These are phyloP conservation scores for Manduca sexta DNA, from an alignment of 1,140 invertebrate genomes.

Conservation along the genomic window DNA sequence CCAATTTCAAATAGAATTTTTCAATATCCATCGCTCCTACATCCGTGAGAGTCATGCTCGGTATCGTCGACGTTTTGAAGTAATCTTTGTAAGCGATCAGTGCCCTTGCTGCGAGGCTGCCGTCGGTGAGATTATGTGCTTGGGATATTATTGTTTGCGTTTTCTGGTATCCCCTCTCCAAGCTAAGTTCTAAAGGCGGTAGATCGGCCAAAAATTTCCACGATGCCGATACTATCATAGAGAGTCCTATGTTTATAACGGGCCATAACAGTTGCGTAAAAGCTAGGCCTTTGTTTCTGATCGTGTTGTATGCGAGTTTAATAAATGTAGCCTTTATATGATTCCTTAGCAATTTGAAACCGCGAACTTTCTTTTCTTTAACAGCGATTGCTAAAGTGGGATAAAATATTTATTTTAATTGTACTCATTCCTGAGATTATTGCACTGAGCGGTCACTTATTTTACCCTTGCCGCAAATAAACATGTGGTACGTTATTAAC, in stretches of 20 bases:
- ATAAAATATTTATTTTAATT: too few relatives aligned
- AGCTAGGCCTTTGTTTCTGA: conserved; percentile 72
- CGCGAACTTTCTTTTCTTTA: conserved; percentile 53
- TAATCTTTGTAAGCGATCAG: conserved; percentile 54
- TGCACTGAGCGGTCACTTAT: too few relatives aligned
- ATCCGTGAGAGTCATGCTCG: conserved; percentile 46
- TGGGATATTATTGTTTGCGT: conserved; percentile 51
- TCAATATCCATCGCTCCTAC: conserved; percentile 44
- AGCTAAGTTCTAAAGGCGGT: conserved; percentile 56
- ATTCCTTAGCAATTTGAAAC: conserved; percentile 63
- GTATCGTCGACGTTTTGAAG: conserved; percentile 40
- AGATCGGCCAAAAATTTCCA: conserved; percentile 62
- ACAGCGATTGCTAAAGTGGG: conserved; percentile 35
- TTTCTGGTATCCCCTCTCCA: conserved; percentile 47
- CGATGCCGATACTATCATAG: conserved; percentile 71
- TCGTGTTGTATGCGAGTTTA: conserved; percentile 75
- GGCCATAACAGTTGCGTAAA: conserved; percentile 76
- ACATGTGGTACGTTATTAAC: too few relatives aligned
- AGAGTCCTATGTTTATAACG: conserved; percentile 75
- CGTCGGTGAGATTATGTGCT: conserved; percentile 21
- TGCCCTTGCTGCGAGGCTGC: conserved; percentile 33
- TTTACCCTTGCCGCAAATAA: too few relatives aligned
- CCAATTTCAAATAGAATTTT: conserved; percentile 61
- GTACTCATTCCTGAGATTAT: too few relatives aligned
- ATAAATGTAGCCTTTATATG: conserved; percentile 78